Evolutionary conservation across 92 coral and sea anemone genomes (phyloP).

Genomic region (Scolanthus callimorphus): DNA sequence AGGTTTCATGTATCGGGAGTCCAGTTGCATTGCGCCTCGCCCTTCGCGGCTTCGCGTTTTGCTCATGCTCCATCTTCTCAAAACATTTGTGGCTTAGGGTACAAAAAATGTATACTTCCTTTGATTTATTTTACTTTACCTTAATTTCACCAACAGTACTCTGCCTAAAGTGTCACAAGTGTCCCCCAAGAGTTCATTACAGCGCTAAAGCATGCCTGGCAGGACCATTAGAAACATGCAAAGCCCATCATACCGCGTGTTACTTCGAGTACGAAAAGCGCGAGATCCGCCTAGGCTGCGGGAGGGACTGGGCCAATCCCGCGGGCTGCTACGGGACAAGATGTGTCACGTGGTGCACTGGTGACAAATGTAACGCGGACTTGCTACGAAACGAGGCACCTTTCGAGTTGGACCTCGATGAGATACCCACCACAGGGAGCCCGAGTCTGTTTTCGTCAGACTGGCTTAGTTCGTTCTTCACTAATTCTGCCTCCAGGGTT

Average conservation of each 20-base stretch:
- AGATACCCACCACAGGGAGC: slow-evolving; percentile 17
- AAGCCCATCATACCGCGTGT: slow-evolving; percentile 46
- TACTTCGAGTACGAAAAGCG: slow-evolving; percentile 51
- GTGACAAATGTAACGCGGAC: slow-evolving; percentile 42
- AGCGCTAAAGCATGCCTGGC: slow-evolving; percentile 52
- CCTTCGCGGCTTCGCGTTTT: no score
- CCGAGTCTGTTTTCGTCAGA: slow-evolving; percentile 15
- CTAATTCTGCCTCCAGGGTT: no score
- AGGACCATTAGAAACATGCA: slow-evolving; percentile 50
- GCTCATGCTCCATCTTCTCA: no score
- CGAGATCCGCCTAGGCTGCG: slow-evolving; percentile 50
- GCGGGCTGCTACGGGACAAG: slow-evolving; percentile 50
- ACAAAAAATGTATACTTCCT: no score
- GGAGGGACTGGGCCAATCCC: slow-evolving; percentile 61
- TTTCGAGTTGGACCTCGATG: slow-evolving; percentile 28
- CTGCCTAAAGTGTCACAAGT: slow-evolving; percentile 26
- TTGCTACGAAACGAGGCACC: slow-evolving; percentile 27
- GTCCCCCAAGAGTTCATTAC: slow-evolving; percentile 28
- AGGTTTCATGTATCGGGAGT: no score
- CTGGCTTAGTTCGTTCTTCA: slow-evolving; percentile 20
- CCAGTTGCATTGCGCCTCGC: no score
- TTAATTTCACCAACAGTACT: background rate
- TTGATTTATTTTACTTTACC: no score
- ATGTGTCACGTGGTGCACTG: slow-evolving; percentile 54
- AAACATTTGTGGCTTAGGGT: no score